These are phyloP conservation scores for Lineus longissimus DNA, from an alignment of 1,140 invertebrate species.

Conservation along the genomic window DNA sequence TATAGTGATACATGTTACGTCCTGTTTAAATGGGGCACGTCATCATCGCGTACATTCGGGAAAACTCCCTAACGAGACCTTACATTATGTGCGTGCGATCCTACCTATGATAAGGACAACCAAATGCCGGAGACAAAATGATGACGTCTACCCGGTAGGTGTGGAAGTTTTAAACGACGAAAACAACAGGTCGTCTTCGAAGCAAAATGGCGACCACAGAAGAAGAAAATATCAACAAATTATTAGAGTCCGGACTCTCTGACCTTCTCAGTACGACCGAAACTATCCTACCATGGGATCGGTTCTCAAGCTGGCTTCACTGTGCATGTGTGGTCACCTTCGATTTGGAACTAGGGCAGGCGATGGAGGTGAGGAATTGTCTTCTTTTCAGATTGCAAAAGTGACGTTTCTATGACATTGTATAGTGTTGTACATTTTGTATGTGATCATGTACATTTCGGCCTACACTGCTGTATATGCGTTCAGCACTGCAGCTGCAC, in stretches of 20 bases:
- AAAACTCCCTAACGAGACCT: too few relatives aligned
- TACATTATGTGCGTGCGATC: too few relatives aligned
- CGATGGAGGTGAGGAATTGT: slow-evolving; percentile 71
- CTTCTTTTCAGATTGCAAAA: slow-evolving; percentile 7
- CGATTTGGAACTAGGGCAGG: slow-evolving; percentile 95
- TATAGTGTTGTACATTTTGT: not conserved
- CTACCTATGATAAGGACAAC: too few relatives aligned
- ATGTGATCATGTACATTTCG: not conserved
- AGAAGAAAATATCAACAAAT: not conserved
- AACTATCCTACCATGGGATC: slow-evolving; percentile 53
- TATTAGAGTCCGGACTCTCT: not conserved
- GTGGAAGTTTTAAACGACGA: too few relatives aligned
- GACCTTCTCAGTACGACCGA: slow-evolving; percentile 14
- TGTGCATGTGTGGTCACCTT: slow-evolving; percentile 97
- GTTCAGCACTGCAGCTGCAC: not conserved
- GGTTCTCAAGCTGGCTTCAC: slow-evolving; percentile 89
- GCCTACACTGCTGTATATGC: not conserved
- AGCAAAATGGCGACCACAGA: slow-evolving; percentile 3
- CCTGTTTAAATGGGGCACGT: too few relatives aligned
- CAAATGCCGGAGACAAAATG: too few relatives aligned
- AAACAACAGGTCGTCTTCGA: too few relatives aligned
- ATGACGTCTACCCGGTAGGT: too few relatives aligned
- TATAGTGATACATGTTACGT: too few relatives aligned
- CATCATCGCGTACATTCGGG: too few relatives aligned
- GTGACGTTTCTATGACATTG: not conserved